Percentiles rank a stretch among this genome's conserved stretches.
These are phyloP conservation scores for Tetrao urogallus DNA, from an alignment of 2,113 vertebrate genomes.

Conservation along the genomic window DNA sequence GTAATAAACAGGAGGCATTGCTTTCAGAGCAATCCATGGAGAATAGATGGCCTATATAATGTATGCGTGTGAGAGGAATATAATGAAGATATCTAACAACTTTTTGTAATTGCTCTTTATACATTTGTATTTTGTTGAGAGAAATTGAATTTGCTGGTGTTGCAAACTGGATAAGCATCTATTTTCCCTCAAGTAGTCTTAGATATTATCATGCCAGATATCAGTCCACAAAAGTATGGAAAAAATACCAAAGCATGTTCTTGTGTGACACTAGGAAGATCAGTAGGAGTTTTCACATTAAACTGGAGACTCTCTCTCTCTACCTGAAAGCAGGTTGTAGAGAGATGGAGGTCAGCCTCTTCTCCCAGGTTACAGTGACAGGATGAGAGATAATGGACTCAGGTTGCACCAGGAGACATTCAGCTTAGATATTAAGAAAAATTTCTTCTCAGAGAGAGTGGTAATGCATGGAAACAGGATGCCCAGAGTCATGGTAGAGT, in stretches of 20 bases:
- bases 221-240: neutral
- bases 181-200: neutral
- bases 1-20: too few species aligned
- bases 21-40: too few species aligned
- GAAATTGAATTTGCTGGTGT: neutral
- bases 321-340: too few species aligned
- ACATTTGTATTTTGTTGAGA: neutral
- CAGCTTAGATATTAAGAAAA: too few species aligned
- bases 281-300: neutral
- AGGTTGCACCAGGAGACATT: too few species aligned
- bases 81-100: neutral
- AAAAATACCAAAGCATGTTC: neutral
- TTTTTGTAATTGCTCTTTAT: neutral
- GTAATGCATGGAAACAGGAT: too few species aligned
- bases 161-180: neutral
- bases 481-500: too few species aligned
- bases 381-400: too few species aligned
- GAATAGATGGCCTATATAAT: neutral
- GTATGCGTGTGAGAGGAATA: neutral
- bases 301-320: neutral
- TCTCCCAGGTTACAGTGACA: too few species aligned
- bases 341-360: too few species aligned
- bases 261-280: fast-evolving
- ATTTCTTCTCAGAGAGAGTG: too few species aligned
- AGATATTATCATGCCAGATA: neutral